These are phyloP conservation scores for Batillaria attramentaria DNA, from an alignment of 1,140 invertebrate species.

Conservation along the genomic window DNA sequence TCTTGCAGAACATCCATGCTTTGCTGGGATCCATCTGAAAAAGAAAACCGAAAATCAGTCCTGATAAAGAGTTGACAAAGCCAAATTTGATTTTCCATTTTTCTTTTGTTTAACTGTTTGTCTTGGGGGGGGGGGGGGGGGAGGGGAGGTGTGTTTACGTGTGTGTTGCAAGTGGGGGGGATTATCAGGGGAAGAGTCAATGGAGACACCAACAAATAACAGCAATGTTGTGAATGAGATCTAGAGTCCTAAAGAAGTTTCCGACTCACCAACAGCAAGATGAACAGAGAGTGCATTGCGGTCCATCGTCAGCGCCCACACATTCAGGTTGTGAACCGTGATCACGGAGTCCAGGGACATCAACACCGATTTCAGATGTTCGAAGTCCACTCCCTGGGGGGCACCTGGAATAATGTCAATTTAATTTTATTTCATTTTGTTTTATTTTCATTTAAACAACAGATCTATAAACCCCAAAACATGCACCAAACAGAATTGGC, in stretches of 20 bases:
- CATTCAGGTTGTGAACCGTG: conserved; percentile 93
- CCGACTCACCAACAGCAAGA: conserved; percentile 86
- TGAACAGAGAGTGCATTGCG: conserved; percentile 95
- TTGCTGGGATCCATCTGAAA: conserved; percentile 1
- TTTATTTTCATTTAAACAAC: not conserved
- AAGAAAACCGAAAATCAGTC: not conserved
- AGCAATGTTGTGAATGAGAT: no score
- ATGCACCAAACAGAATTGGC: not conserved
- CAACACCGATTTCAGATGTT: conserved; percentile 73
- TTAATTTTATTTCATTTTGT: not conserved
- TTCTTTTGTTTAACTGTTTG: not conserved
- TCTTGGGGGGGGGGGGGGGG: no score
- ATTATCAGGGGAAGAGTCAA: no score
- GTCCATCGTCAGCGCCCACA: conserved; percentile 97
- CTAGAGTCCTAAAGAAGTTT: no score
- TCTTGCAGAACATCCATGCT: not conserved
- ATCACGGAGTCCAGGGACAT: conserved; percentile 89
- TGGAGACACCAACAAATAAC: no score
- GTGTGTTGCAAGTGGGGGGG: no score
- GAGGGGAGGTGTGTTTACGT: no score
- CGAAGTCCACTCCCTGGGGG: conserved; percentile 54
- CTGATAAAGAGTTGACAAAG: not conserved
- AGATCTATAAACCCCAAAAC: not conserved
- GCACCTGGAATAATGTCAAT: conserved; percentile 49
- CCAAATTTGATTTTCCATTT: not conserved